Evolutionary conservation across 2,797 vertebrate species (phyloP), one percentile per base, ranked within the genome.

Genomic region (Rhodeus uyekii): DNA sequence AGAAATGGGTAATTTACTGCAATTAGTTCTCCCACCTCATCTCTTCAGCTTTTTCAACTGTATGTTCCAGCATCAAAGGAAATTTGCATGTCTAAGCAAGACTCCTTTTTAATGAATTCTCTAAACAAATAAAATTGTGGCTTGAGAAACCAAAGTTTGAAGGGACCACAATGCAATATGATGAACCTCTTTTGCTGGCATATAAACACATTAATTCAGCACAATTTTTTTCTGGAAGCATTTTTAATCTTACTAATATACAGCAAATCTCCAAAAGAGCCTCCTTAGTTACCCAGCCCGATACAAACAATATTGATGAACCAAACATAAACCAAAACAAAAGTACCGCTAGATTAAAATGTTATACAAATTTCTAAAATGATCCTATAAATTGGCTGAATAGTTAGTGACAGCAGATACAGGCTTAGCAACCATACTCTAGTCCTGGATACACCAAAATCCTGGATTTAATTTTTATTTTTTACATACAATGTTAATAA

Each of bases 41-140:
- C 16, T 71, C 22, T 32, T 27, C n/a, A 74, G 44, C 39, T 63
- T n/a, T 29, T 61, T 72, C 39, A 53, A 39, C n/a, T 74, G 24
- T 53, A 13, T 65, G 24, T 39, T 81, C 24, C 32, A 74, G 24
- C 18, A 55, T 50, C 19, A 69, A 24, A 46, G 60, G 53, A 80
- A 46, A 46, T 46, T 1, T 34, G 61, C 69, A 36, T 63, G 50
- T 69, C 50, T 44, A 2, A 34, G 50, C 80, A 58, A 68, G 80
- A 24, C 8, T 18, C 19, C 46, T 48, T 81, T 75, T 32, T 64
- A 65, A 74, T 65, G 29, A 9, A 75, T 81, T 44, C 58, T 46
- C 60, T 24, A 34, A 65, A 71, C 36, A 44, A 14, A 42, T 42
- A 60, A 63, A 39, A 39, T 42, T 2, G 53, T 42, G 34, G 55